phyloP scores from a whole-genome alignment of 2,797 vertebrate species.

The Catamblyrhynchus diadema region DNA sequence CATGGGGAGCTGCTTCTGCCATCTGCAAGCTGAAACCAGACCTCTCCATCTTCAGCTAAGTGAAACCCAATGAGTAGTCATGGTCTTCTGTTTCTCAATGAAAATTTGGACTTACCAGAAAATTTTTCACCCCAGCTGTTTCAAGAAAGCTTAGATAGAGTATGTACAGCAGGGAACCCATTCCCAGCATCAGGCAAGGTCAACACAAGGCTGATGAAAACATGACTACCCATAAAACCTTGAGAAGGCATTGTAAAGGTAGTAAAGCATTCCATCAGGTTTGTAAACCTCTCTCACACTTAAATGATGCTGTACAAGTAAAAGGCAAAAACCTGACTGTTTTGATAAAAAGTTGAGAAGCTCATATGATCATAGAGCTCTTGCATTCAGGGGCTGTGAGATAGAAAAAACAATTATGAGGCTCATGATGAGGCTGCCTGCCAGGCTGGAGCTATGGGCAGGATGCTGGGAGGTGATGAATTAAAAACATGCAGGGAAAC shows the following conservation, averaged over 20 bases:
- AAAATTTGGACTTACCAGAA: background rate
- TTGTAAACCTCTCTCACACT: background rate
- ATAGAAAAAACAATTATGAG: background rate
- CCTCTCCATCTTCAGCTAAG: background rate
- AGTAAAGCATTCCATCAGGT: background rate
- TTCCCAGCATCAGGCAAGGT: background rate
- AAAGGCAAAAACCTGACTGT: background rate
- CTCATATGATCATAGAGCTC: background rate
- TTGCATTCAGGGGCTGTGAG: background rate
- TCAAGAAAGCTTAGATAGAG: background rate
- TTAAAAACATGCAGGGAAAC: background rate
- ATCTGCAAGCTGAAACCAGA: background rate
- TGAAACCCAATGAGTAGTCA: background rate
- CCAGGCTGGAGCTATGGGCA: background rate
- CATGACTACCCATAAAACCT: background rate
- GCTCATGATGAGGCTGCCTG: background rate
- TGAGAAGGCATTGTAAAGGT: background rate
- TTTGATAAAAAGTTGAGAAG: slow-evolving; percentile 1
- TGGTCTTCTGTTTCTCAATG: background rate
- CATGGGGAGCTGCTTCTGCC: accelerated
- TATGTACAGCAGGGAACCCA: background rate
- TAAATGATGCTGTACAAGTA: background rate
- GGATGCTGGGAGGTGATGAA: background rate
- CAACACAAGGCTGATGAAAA: background rate
- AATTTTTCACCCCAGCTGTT: background rate